Conservation (phyloP, 1,140 invertebrate species). For the Proctacanthus coquilletti region DNA sequence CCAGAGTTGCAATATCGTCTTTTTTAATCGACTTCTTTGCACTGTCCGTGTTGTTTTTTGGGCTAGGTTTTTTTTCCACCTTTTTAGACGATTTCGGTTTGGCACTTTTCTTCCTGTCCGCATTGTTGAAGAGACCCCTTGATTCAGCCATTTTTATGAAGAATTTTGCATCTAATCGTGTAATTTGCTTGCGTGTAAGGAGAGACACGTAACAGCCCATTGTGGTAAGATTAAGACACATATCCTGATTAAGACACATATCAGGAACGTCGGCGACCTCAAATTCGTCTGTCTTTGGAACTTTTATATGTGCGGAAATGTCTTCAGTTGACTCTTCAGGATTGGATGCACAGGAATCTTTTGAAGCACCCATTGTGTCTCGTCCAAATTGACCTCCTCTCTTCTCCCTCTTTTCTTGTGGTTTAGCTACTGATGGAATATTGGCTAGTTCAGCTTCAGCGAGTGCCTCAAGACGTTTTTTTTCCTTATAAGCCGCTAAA, state of each 20-base stretch:
- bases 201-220: slow-evolving; percentile 54
- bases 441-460: slow-evolving; percentile 23
- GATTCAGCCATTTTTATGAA: slow-evolving; percentile 65
- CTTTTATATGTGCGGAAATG: slow-evolving; percentile 22
- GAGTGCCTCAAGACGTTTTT: slow-evolving; percentile 21
- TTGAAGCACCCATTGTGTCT: background rate
- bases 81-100: slow-evolving; percentile 15
- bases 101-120: slow-evolving; percentile 15
- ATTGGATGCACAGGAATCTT: background rate
- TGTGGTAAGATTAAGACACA: slow-evolving; percentile 30
- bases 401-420: slow-evolving; percentile 10
- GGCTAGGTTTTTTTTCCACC: slow-evolving; percentile 12
- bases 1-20: slow-evolving; percentile 2
- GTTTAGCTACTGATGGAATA: slow-evolving; percentile 17
- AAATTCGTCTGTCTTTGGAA: slow-evolving; percentile 57
- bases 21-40: slow-evolving; percentile 11
- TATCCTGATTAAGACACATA: slow-evolving; percentile 34
- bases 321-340: background rate
- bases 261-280: slow-evolving; percentile 39
- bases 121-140: slow-evolving; percentile 51
- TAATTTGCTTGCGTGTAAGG: slow-evolving; percentile 55
- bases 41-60: slow-evolving; percentile 10
- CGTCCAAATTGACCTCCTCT: slow-evolving; percentile 1
- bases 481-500: slow-evolving; percentile 22
- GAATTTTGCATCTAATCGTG: slow-evolving; percentile 57